These are phyloP conservation scores for Drosophila nr. perissopoda DNA, from an alignment of 2,888 invertebrate species.

Conservation along the genomic window DNA sequence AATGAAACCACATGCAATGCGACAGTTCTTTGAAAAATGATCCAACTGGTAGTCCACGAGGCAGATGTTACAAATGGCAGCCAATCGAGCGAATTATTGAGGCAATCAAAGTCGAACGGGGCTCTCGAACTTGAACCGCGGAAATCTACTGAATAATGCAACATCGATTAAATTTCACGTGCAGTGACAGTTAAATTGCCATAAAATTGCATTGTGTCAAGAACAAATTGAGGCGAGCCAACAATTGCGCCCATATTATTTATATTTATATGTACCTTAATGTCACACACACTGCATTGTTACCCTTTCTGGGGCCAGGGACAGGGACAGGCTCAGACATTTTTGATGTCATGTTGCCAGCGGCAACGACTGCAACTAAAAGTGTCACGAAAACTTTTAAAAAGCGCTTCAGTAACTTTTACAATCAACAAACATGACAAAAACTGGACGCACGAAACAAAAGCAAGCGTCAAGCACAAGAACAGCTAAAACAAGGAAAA, in stretches of 20 bases:
- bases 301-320: neutral
- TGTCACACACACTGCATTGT: constrained; percentile 9
- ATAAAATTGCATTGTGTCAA: constrained; percentile 59
- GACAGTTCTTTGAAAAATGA: constrained; percentile 7
- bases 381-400: constrained; percentile 76
- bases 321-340: constrained; percentile 25
- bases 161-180: constrained; percentile 18
- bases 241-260: constrained; percentile 32
- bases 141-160: constrained; percentile 41
- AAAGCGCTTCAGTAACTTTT: constrained; percentile 78
- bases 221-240: constrained; percentile 2
- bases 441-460: constrained; percentile 65
- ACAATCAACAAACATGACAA: constrained; percentile 79
- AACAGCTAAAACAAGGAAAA: constrained; percentile 13
- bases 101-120: constrained; percentile 1
- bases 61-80: constrained; percentile 46
- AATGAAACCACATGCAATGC: constrained; percentile 44
- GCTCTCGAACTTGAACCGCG: neutral
- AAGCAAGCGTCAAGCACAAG: constrained; percentile 71
- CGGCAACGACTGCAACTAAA: constrained; percentile 38
- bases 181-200: constrained; percentile 61
- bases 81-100: constrained; percentile 44
- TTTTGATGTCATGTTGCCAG: constrained; percentile 47
- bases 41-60: constrained; percentile 27
- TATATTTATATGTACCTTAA: constrained; percentile 19